Conservation (phyloP, 2,888 invertebrate species). For the Agrochola lota region DNA sequence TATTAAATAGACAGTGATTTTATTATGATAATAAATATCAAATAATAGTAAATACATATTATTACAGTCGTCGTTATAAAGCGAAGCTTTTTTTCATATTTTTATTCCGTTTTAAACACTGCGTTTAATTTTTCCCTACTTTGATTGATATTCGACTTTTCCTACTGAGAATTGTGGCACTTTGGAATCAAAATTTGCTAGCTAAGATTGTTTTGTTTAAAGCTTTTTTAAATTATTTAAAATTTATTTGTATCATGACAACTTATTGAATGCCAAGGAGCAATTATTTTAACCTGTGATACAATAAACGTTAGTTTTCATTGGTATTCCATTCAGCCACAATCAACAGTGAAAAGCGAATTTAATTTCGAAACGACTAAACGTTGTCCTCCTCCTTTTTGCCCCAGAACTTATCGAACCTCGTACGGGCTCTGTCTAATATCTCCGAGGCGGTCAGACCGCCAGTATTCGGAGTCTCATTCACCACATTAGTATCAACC, state of each 20-base stretch:
- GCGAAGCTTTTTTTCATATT: slow-evolving; percentile 84
- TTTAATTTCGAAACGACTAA: slow-evolving; percentile 72
- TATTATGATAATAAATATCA: slow-evolving; percentile 75
- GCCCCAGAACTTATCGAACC: slow-evolving; percentile 96
- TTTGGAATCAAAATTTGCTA: slow-evolving; percentile 35
- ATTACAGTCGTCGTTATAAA: slow-evolving; percentile 85
- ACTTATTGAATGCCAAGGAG: slow-evolving; percentile 1
- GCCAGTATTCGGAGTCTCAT: slow-evolving; percentile 82
- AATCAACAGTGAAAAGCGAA: slow-evolving; percentile 72
- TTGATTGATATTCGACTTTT: slow-evolving; percentile 66
- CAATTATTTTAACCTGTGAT: slow-evolving; percentile 24
- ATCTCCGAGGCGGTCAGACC: slow-evolving; percentile 93
- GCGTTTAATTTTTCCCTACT: slow-evolving; percentile 78
- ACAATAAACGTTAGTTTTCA: slow-evolving; percentile 26
- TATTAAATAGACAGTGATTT: slow-evolving; percentile 84
- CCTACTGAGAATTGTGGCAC: slow-evolving; percentile 73
- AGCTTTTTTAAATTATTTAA: slow-evolving; percentile 18
- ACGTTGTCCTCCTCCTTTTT: slow-evolving; percentile 92
- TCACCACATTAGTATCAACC: slow-evolving; percentile 89
- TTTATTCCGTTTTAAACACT: slow-evolving; percentile 78
- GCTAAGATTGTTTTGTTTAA: slow-evolving; percentile 34
- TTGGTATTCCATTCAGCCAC: slow-evolving; percentile 63
- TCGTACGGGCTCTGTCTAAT: slow-evolving; percentile 94
- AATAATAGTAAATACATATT: slow-evolving; percentile 65
- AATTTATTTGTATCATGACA: slow-evolving; percentile 39